Evolutionary conservation across 1,140 invertebrate species (phyloP).

Genomic region (Neodiprion lecontei): DNA sequence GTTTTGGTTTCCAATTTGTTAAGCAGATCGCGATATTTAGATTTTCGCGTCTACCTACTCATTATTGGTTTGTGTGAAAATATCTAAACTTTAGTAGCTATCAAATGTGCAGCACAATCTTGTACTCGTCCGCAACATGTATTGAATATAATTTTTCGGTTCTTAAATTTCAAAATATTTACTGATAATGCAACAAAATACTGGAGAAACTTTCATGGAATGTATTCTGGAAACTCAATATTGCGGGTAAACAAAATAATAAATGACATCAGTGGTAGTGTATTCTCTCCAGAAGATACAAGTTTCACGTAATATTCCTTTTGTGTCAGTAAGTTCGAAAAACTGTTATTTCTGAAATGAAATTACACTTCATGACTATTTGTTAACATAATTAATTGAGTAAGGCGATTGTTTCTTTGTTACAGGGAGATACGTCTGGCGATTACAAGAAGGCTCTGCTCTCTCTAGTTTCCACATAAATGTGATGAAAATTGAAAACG

Average conservation of each 20-base stretch:
- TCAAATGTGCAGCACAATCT: no score
- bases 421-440: conserved; percentile 89
- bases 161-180: no score
- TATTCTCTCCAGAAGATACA: neutral
- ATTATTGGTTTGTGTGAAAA: no score
- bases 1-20: no score
- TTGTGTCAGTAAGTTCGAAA: neutral
- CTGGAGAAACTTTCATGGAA: neutral
- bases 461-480: conserved; percentile 76
- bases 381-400: conserved; percentile 25
- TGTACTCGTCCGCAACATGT: no score
- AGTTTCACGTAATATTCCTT: neutral
- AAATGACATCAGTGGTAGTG: neutral
- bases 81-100: no score
- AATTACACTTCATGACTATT: conserved; percentile 8
- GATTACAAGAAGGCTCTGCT: conserved; percentile 90
- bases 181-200: no score
- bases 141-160: no score
- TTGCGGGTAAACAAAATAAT: neutral
- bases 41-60: no score
- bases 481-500: conserved; percentile 39
- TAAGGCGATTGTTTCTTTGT: conserved; percentile 50
- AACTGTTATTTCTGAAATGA: neutral
- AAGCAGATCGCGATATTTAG: no score
- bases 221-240: neutral